Conservation (phyloP, 2,113 vertebrate species). For the Baryphthengus martii region DNA sequence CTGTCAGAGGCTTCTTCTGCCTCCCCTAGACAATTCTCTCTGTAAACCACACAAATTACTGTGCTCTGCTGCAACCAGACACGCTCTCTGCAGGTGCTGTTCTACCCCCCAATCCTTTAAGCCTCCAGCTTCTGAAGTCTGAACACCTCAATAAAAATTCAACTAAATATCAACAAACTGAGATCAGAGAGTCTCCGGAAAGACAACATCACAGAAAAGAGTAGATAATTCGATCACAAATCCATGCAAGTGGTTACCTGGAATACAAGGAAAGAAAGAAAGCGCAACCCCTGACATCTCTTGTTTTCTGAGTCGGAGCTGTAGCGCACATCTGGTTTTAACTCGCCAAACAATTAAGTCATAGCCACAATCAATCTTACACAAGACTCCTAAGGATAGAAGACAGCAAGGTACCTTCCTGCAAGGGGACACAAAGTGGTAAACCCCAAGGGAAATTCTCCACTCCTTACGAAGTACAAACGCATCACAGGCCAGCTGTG, state of each 20-base stretch:
- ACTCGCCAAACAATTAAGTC: background rate
- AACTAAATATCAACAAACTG: background rate
- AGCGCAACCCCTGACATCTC: background rate
- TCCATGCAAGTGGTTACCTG: background rate
- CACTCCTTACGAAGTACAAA: accelerated
- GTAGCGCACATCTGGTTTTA: background rate
- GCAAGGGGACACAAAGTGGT: background rate
- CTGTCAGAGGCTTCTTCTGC: background rate
- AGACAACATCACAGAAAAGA: background rate
- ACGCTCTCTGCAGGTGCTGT: background rate
- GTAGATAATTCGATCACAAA: background rate
- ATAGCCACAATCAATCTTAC: background rate
- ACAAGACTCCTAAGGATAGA: background rate
- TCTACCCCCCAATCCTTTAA: background rate
- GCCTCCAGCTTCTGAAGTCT: background rate
- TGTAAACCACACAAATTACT: background rate
- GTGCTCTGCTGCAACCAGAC: background rate
- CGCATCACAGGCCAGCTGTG: background rate
- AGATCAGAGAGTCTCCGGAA: background rate
- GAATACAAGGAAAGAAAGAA: background rate
- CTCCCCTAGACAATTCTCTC: background rate
- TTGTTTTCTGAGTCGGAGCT: background rate
- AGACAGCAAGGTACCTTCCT: background rate
- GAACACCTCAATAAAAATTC: background rate
- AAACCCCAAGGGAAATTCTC: background rate